Base-by-base conservation (phyloP, 2,888 invertebrate genomes). In the Eledone cirrhosa region DNA sequence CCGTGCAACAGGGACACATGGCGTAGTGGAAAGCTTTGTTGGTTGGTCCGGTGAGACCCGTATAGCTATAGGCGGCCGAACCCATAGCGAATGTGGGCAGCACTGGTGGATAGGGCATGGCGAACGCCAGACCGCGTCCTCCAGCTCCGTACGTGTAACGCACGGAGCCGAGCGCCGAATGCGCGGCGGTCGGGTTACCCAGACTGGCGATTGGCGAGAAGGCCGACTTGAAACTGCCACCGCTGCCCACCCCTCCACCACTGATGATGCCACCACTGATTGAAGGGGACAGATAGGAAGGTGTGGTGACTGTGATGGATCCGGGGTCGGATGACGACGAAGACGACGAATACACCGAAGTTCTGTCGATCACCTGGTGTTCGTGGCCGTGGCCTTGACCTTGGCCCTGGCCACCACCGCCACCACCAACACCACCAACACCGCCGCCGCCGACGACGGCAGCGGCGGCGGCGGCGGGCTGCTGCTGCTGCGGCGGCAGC, bases 151-250 rank as follows among this genome's bases (percentile, higher is more conserved):
- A 87, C 8, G 87, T 85, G 80, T 88, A 87, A n/a, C 88, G 82
- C 79, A 88, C 84, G 11, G 87, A 84, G 82, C 85, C 86, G 53
- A 88, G 80, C 29, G 67, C 67, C 29, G 84, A 81, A 41, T 85
- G 86, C 1, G 87, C 67, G 22, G 67, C 67, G 7, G 67, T 33
- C 8, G 67, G 86, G n/a, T 84, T 85, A 27, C 85, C 85, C 29
- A 86, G 82, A 16, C 85, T 78, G 24, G 85, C 84, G 78, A 89
- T 88, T 0, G 89, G 89, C 13, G 89, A 89, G 81, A 90, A 90
- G 48, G 89, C 89, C 24, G 89, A 89, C 81, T 89, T 89, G 78
- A 88, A 84, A n/a, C n/a, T n/a, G n/a, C n/a, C n/a, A n/a, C n/a
- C n/a, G n/a, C n/a, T n/a, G n/a, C n/a, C n/a, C n/a, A n/a, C n/a